Evolutionary conservation across 2,113 vertebrate genomes (phyloP), one percentile per base, ranked within the genome.

Genomic region (Mellivora capensis): DNA sequence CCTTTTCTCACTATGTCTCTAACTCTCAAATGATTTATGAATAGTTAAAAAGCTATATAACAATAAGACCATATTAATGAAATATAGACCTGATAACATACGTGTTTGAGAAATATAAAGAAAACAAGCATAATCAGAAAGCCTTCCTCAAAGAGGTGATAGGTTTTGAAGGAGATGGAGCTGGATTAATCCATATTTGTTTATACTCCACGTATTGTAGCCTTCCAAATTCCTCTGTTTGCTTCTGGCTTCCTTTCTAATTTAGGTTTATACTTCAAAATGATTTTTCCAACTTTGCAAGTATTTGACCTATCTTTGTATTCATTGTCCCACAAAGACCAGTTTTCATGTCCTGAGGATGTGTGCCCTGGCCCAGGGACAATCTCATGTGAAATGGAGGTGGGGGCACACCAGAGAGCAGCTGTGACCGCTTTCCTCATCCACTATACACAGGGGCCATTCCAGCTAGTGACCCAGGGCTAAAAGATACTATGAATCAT

Each of bases 21-120:
- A 74, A 87, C 61, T 77, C 25, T 81, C 44, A 92, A 86, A 47
- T 61, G 15, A 87, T 57, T 77, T 92, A 90, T 84, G 37, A 97
- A 93, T 81, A 96, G 87, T 82, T 93, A 80, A 93, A 21, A 97
- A 57, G 34, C 34, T 82, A 31, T 10, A 52, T 91, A 86, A 69
- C 11, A 90, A 82, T 81, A 96, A 74, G 11, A 57, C 7, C 4
- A 29, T 77, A 71, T 79, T 81, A 96, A 67, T 91, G 93, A 96
- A 93, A 85, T 96, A 89, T 44, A 77, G 37, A 80, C 12, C 83
- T 71, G 29, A 62, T 64, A 80, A 80, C 12, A 31, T 25, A 79
- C 62, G 20, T 76, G 67, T 80, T 76, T 90, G 69, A 77, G n/a
- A 85, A 54, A 81, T 59, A 90, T 34, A 31, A 94, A 85, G 87